phyloP scores from a whole-genome alignment of 2,797 vertebrate genomes.

The Anomalospiza imberbis region DNA sequence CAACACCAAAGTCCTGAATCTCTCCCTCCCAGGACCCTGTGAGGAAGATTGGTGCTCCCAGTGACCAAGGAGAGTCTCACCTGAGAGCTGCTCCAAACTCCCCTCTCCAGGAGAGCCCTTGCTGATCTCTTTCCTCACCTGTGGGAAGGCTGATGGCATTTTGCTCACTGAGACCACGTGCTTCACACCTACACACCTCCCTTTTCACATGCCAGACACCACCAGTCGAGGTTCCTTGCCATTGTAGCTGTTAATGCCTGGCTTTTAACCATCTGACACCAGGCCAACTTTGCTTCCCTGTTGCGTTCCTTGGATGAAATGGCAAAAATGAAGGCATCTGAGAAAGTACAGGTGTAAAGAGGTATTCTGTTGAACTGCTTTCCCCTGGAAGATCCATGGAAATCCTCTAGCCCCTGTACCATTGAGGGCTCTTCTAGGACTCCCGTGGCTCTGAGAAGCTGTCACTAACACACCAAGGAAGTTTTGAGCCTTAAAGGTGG shows the following conservation, averaged over 20 bases:
- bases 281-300: neutral
- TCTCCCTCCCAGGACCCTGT: neutral
- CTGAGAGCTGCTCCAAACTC: neutral
- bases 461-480: neutral
- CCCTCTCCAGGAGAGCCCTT: neutral
- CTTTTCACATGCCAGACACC: neutral
- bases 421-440: neutral
- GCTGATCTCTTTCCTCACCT: neutral
- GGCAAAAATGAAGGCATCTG: neutral
- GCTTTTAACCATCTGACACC: neutral
- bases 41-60: neutral
- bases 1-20: rapidly evolving
- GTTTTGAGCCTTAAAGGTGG: neutral
- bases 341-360: neutral
- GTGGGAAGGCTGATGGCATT: neutral
- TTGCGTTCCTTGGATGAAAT: rapidly evolving
- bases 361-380: neutral
- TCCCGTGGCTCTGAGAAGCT: neutral
- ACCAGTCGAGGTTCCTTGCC: neutral
- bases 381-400: neutral
- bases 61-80: rapidly evolving
- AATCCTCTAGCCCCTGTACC: neutral
- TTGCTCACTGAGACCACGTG: rapidly evolving
- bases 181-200: neutral
- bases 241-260: neutral